Evolutionary conservation across 2,888 invertebrate genomes (phyloP).

Genomic region (Eurytoma adleriae): DNA sequence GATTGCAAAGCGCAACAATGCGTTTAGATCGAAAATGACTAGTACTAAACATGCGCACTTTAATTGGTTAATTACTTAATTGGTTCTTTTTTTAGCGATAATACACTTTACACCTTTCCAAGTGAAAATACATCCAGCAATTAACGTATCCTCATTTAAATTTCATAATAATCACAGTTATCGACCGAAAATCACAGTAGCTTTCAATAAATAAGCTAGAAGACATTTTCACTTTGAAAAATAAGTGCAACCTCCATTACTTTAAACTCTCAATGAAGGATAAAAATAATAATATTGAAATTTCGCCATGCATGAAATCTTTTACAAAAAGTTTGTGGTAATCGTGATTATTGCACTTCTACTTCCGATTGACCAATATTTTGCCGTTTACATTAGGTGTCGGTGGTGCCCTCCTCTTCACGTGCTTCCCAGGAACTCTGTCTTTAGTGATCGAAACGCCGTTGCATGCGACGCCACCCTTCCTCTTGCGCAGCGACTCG

Average conservation of each 20-base stretch:
- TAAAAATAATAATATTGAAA: too few species aligned
- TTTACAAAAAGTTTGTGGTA: neutral
- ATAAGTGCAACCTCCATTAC: neutral
- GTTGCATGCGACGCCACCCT: conserved; percentile 75
- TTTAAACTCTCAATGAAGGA: too few species aligned
- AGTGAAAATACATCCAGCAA: conserved; percentile 16
- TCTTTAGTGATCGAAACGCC: conserved; percentile 62
- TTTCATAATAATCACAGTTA: conserved; percentile 28
- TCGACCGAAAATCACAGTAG: neutral
- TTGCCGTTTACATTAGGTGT: conserved; percentile 61
- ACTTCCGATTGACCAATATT: conserved; percentile 41
- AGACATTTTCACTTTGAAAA: conserved; percentile 11
- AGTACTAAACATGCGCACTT: conserved; percentile 54
- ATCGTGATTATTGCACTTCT: conserved; percentile 1
- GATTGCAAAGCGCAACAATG: conserved; percentile 15
- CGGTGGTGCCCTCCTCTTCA: conserved; percentile 70
- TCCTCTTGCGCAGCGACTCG: conserved; percentile 82
- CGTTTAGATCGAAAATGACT: conserved; percentile 55
- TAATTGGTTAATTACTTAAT: conserved; percentile 25
- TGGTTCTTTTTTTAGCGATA: neutral
- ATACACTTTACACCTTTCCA: neutral
- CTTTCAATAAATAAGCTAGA: neutral
- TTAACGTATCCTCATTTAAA: neutral
- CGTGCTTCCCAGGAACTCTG: conserved; percentile 66
- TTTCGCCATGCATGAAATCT: too few species aligned